Conservation (phyloP, 1,140 invertebrate genomes). For the Thereuonema tuberculata region DNA sequence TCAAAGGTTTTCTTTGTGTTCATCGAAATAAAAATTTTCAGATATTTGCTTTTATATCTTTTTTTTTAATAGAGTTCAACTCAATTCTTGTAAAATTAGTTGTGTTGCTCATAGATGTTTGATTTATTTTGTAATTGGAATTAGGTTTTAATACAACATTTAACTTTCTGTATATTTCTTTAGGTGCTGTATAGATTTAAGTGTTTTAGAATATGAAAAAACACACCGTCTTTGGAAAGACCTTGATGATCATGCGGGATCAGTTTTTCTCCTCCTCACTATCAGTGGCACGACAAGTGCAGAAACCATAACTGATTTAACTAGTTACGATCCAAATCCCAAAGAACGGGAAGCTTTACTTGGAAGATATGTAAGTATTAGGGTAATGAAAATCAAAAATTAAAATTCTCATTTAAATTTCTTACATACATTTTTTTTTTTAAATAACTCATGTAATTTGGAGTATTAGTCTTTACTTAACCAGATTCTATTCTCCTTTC, state of each 20-base stretch:
- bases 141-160: too few species aligned
- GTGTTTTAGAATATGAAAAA: constrained; percentile 66
- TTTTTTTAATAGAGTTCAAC: too few species aligned
- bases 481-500: constrained; percentile 4
- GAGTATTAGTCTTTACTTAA: too few species aligned
- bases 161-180: too few species aligned
- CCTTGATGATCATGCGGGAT: constrained; percentile 76
- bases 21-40: too few species aligned
- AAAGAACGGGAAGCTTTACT: constrained; percentile 47
- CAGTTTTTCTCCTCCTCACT: constrained; percentile 75
- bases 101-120: too few species aligned
- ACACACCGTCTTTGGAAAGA: constrained; percentile 79
- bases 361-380: constrained; percentile 57
- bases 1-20: too few species aligned
- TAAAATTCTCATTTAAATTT: background rate
- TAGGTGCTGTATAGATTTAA: constrained; percentile 80
- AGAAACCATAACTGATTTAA: constrained; percentile 80
- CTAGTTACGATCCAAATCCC: constrained; percentile 64
- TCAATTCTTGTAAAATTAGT: too few species aligned
- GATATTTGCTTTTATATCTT: too few species aligned
- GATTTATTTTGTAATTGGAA: too few species aligned
- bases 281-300: constrained; percentile 86
- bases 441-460: too few species aligned
- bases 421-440: background rate
- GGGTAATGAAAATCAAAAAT: background rate